phyloP scores from a whole-genome alignment of 2,888 invertebrate species.

The Diaprepes abbreviatus region DNA sequence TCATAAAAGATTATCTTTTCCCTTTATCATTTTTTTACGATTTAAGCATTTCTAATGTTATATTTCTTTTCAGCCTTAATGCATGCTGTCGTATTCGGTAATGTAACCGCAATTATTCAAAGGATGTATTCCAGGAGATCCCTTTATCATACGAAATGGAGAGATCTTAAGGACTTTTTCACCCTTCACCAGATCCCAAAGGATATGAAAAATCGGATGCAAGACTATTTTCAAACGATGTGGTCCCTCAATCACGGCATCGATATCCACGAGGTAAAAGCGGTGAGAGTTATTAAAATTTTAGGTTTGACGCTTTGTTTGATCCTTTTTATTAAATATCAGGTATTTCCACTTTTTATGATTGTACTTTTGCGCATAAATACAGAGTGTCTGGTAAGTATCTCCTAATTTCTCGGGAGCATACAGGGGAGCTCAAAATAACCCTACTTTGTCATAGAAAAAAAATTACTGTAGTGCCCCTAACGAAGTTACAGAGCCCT shows the following conservation, averaged over 20 bases:
- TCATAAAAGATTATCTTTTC: no score
- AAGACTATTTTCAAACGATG: conserved; percentile 97
- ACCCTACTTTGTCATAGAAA: no score
- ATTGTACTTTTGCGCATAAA: no score
- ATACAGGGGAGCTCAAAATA: no score
- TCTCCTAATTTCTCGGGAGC: no score
- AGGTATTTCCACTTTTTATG: no score
- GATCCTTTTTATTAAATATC: no score
- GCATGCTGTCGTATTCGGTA: conserved; percentile 98
- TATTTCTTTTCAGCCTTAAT: conserved; percentile 85
- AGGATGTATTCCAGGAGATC: conserved; percentile 95
- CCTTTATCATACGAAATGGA: conserved; percentile 94
- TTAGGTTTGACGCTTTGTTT: conserved; percentile 4
- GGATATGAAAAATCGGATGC: conserved; percentile 94
- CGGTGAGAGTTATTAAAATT: conserved; percentile 14
- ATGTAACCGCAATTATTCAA: conserved; percentile 97
- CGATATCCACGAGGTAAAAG: conserved; percentile 90
- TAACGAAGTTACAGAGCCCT: no score
- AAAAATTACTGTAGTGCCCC: no score
- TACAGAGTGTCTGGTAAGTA: no score
- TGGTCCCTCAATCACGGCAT: conserved; percentile 98
- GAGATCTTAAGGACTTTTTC: conserved; percentile 95
- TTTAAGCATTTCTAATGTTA: no score
- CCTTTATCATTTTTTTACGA: no score
- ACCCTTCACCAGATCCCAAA: conserved; percentile 95